phyloP scores from a whole-genome alignment of 2,113 vertebrate species.

The Dermatemys mawii region DNA sequence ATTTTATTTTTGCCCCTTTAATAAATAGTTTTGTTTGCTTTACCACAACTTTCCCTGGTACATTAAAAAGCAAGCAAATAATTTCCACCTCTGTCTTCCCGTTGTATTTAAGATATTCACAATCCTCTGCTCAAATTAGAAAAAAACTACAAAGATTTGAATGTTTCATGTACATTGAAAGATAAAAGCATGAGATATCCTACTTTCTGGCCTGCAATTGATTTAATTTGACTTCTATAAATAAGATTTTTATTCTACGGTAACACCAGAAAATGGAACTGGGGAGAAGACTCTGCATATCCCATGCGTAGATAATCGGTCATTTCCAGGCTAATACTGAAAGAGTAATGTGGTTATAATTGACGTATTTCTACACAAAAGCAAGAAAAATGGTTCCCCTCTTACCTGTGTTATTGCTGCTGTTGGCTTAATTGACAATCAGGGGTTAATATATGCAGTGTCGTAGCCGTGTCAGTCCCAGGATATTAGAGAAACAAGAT shows the following conservation, averaged over 20 bases:
- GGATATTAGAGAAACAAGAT: neutral
- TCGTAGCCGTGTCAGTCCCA: neutral
- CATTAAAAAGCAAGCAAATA: neutral
- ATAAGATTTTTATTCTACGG: neutral
- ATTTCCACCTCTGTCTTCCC: neutral
- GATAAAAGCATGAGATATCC: neutral
- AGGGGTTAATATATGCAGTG: neutral
- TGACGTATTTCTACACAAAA: neutral
- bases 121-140: neutral
- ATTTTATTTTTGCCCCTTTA: neutral
- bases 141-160: neutral
- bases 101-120: neutral
- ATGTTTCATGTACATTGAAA: neutral
- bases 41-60: neutral
- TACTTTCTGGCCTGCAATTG: neutral
- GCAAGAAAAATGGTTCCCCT: neutral
- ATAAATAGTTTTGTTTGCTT: constrained; percentile 2
- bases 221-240: neutral
- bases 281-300: neutral
- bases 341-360: neutral
- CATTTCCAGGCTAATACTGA: neutral
- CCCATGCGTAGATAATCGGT: neutral
- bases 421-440: neutral
- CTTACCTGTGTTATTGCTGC: neutral
- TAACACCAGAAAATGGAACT: neutral